Conservation (phyloP, 2,113 vertebrate species). For the Rousettus leschenaultii region DNA sequence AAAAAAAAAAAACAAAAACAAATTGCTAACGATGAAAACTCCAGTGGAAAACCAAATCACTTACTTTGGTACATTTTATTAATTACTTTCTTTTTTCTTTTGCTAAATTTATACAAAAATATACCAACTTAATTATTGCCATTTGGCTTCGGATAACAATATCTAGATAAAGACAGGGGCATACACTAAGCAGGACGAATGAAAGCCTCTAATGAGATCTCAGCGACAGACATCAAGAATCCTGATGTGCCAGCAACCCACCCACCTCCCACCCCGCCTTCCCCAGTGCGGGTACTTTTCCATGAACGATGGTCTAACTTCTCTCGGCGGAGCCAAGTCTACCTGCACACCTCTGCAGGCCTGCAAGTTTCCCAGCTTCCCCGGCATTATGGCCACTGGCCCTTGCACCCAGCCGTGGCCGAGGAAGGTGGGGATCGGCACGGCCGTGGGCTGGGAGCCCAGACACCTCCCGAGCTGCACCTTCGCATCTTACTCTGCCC, state of each 20-base stretch:
- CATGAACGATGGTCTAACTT: rapidly evolving
- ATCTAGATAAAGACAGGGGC: conserved; percentile 27
- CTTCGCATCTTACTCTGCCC: neutral
- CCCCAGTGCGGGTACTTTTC: neutral
- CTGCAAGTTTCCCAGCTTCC: neutral
- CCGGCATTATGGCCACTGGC: rapidly evolving
- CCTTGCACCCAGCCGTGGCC: rapidly evolving
- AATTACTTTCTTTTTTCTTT: conserved; percentile 70
- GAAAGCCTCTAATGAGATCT: conserved; percentile 26
- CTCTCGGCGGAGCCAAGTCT: neutral
- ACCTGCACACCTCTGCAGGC: neutral
- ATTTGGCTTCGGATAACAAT: conserved; percentile 72
- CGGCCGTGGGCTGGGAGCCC: neutral
- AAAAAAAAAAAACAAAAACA: neutral
- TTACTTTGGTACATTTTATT: conserved; percentile 66
- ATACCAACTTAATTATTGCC: conserved; percentile 74
- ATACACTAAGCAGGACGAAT: conserved; percentile 44
- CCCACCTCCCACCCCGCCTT: rapidly evolving
- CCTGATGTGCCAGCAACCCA: conserved; percentile 35
- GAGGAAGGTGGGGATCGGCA: rapidly evolving
- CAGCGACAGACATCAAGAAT: neutral
- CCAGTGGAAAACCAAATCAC: conserved; percentile 57
- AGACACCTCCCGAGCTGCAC: rapidly evolving
- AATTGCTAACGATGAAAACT: conserved; percentile 45
- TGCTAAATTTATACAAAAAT: conserved; percentile 64